These are phyloP conservation scores for Rousettus leschenaultii DNA, from an alignment of 2,113 vertebrate species.

Conservation along the genomic window DNA sequence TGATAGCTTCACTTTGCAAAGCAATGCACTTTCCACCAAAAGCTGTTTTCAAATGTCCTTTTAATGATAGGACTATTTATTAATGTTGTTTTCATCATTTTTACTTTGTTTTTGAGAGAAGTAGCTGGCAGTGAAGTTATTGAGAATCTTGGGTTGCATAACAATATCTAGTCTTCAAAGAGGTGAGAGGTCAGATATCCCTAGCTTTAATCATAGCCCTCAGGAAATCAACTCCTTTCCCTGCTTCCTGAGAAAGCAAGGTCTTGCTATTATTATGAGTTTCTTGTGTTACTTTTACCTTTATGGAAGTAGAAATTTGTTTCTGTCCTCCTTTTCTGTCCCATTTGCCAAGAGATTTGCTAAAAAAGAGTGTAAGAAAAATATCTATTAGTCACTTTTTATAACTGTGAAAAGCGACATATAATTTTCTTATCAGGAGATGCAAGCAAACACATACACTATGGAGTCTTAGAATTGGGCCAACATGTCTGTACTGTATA, in stretches of 20 bases:
- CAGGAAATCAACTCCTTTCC: not conserved
- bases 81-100: not conserved
- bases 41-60: not conserved
- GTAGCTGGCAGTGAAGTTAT: not conserved
- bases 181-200: not conserved
- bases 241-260: not conserved
- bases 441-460: not conserved
- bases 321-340: not conserved
- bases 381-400: not conserved
- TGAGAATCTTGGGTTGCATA: not conserved
- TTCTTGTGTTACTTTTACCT: not conserved
- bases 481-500: not conserved
- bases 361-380: not conserved
- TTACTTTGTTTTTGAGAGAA: not conserved
- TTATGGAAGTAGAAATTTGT: not conserved
- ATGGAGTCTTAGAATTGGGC: not conserved
- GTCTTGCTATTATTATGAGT: not conserved
- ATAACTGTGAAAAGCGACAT: not conserved
- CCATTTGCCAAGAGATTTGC: not conserved
- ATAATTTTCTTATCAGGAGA: not conserved
- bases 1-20: not conserved
- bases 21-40: not conserved
- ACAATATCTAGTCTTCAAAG: not conserved
- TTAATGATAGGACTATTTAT: not conserved
- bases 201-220: not conserved